Base-by-base conservation (phyloP, 2,113 vertebrate species). In the Urocitellus parryii region DNA sequence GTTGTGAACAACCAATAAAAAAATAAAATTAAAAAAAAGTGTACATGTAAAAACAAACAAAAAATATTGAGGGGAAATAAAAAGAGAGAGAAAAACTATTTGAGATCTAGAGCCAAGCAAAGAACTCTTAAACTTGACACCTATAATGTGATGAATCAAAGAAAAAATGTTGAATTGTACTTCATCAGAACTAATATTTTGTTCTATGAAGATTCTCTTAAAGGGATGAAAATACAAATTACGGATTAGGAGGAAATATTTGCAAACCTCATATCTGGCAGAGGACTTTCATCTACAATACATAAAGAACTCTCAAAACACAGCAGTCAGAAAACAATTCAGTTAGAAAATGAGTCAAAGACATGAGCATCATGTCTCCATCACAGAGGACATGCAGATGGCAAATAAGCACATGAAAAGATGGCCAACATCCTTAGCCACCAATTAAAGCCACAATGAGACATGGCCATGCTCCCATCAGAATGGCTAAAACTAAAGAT, bases 221-320 rank as follows among this genome's bases (percentile, higher is more conserved):
- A 77, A 20, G 90, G 68, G 32, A 45, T 22, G 29, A 85, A 85
- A 95, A 45, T 48, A 79, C 14, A 88, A 88, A 95, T 51, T 88
- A 76, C 25, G 58, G 18, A 42, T 22, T 61, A 18, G 56, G 14
- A 78, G 72, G 91, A 90, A 88, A 88, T 91, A 91, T 80, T 58
- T 82, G 22, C 72, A 95, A 96, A 95, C 14, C 65, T 63, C 0
- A 13, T 78, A 78, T n/a, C 18, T 88, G 45, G 82, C 22, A 37
- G 32, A 83, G 56, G 70, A 79, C 48, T 37, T 78, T 13, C n/a
- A 88, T 83, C 42, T 78, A 83, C 29, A 83, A 51, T 42, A 51
- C 61, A 56, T 51, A 16, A 70, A 84, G 37, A 73, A 65, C 42
- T 76, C 73, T 88, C 61, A 67, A 86, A 93, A 72, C 24, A 48